Conservation (phyloP, 2,888 invertebrate species). For the Lasioglossum leucozonium region DNA sequence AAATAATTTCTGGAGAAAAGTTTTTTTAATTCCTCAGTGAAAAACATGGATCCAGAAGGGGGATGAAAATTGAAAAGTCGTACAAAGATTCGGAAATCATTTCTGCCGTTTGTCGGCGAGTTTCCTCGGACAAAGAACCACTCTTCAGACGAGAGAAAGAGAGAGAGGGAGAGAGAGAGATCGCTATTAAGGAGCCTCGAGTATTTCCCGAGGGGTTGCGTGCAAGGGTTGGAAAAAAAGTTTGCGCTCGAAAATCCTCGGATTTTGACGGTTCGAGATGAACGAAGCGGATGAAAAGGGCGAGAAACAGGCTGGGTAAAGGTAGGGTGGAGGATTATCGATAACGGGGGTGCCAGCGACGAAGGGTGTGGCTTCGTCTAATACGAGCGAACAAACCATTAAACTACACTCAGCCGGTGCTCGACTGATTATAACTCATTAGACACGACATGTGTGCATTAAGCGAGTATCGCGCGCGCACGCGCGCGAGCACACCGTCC, state of each 20-base stretch:
- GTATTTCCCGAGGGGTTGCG: neutral
- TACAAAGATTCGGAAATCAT: neutral
- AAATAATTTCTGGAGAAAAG: too few species aligned
- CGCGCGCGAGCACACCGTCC: constrained; percentile 45
- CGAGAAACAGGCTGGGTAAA: neutral
- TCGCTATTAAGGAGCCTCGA: neutral
- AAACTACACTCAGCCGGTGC: constrained; percentile 77
- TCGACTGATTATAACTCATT: constrained; percentile 80
- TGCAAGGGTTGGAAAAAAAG: neutral
- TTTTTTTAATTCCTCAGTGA: too few species aligned
- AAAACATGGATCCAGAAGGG: too few species aligned
- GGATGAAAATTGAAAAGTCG: too few species aligned
- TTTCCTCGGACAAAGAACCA: neutral
- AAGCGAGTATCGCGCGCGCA: constrained; percentile 72
- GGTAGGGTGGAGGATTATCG: neutral
- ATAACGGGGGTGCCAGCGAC: neutral
- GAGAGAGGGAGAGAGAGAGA: neutral
- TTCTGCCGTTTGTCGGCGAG: neutral
- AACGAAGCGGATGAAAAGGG: neutral
- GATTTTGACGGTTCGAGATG: neutral
- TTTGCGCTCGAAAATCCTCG: neutral
- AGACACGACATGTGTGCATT: constrained; percentile 78
- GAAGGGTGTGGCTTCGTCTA: constrained; percentile 60
- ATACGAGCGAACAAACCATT: constrained; percentile 77
- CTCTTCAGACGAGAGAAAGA: neutral